phyloP scores from a whole-genome alignment of 2,888 invertebrate species.

The Microplitis manilae region DNA sequence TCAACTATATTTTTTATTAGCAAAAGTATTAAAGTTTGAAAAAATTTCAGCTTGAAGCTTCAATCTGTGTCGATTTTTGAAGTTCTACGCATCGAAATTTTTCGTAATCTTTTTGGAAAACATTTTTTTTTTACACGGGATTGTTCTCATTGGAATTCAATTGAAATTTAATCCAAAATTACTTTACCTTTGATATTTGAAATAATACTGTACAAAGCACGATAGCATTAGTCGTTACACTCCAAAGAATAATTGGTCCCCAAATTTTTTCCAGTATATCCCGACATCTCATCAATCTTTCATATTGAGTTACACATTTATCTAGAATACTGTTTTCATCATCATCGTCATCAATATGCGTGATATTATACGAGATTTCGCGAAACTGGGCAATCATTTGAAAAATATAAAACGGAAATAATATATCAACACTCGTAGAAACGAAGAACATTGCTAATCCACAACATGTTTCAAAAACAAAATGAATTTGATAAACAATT shows the following conservation, averaged over 20 bases:
- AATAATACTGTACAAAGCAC: constrained; percentile 40
- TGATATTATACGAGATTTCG: constrained; percentile 37
- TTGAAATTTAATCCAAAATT: neutral
- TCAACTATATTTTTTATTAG: too few relatives aligned
- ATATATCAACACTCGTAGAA: constrained; percentile 46
- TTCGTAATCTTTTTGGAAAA: too few relatives aligned
- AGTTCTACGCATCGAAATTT: too few relatives aligned
- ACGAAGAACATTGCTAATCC: constrained; percentile 38
- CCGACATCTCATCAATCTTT: constrained; percentile 31
- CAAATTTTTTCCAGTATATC: constrained; percentile 39
- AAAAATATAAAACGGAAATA: constrained; percentile 48
- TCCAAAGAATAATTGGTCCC: constrained; percentile 41
- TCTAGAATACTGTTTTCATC: constrained; percentile 25
- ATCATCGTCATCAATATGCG: constrained; percentile 14
- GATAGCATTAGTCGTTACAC: constrained; percentile 30
- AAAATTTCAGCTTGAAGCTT: too few relatives aligned
- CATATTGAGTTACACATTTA: constrained; percentile 36
- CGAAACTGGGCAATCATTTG: constrained; percentile 43
- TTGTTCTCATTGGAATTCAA: neutral
- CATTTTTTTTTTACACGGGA: too few relatives aligned
- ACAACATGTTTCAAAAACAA: constrained; percentile 41
- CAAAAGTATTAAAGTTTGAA: too few relatives aligned
- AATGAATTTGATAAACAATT: constrained; percentile 45
- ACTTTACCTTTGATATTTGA: constrained; percentile 34
- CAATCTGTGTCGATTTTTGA: too few relatives aligned